Evolutionary conservation across 2,888 invertebrate species (phyloP), one percentile per base, ranked within the genome.

Genomic region (Melolontha melolontha): DNA sequence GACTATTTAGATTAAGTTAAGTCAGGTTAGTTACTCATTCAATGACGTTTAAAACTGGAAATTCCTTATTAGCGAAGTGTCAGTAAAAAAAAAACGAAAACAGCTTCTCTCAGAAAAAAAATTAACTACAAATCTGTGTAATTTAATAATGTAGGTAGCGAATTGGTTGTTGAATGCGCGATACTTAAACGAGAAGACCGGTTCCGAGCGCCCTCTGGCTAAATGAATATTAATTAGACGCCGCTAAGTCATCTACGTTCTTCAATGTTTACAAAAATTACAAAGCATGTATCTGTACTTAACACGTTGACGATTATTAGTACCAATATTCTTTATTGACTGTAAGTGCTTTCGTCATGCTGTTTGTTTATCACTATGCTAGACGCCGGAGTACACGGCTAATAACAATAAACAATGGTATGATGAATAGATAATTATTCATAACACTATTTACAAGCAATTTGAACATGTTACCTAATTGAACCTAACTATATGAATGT

Each of bases 181-280:
- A 16, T 42, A 57, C 40, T 49, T 50, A 40, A 57, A 17, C 41
- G 39, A 22, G 39, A 57, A 49, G 72, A 74, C 73, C 74, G 74
- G 74, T 73, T 73, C 71, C 14, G 52, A 64, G 42, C 68, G 63
- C 66, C 71, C 69, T 64, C 70, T 54, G 69, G 68, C 71, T 67
- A 73, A 68, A 73, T 70, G 73, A 72, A 72, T 68, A 68, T 68
- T 68, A 68, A 68, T 68, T 59, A 64, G 65, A 57, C 47, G 51
- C 55, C 57, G 66, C 55, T 40, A 57, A 57, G 57, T 68, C 68
- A 68, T 68, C 65, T 65, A 22, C 64, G 57, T 39, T 39, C 42
- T 14, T 52, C 22, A 39, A 50, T 68, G 68, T 59, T 51, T 64
- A 68, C 68, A 64, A 57, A 65, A 68, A 65, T 42, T 51, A 64